Percentiles rank a stretch among this genome's conserved stretches.
Evolutionary conservation across 35 echinoderm and acorn worm genomes (phyloP).

Genomic region (Strongylocentrotus purpuratus): DNA sequence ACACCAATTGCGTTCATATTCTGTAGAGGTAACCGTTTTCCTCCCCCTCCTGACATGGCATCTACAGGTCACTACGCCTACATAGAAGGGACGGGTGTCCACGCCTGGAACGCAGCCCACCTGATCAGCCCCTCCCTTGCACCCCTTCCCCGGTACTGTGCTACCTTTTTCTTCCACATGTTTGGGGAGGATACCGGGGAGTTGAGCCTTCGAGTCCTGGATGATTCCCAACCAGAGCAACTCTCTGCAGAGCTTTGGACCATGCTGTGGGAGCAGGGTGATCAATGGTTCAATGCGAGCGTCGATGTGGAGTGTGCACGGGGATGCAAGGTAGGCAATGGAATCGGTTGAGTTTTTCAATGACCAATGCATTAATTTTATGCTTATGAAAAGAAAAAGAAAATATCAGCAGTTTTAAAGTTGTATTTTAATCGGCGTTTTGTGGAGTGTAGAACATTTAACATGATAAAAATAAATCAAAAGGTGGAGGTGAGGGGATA

Average conservation of each 20-base stretch:
- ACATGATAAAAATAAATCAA: no score
- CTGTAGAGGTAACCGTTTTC: background rate
- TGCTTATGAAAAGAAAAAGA: no score
- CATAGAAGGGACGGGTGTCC: slow-evolving; percentile 60
- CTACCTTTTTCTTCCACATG: slow-evolving; percentile 76
- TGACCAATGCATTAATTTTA: no score
- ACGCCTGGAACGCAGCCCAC: slow-evolving; percentile 46
- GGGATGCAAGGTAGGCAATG: slow-evolving; percentile 23
- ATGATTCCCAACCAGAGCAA: background rate
- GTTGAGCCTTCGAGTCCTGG: slow-evolving; percentile 48
- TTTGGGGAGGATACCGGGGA: slow-evolving; percentile 54
- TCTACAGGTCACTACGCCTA: slow-evolving; percentile 77
- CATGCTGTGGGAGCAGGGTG: slow-evolving; percentile 52
- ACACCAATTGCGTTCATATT: background rate
- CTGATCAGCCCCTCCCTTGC: slow-evolving; percentile 58
- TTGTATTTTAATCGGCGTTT: no score
- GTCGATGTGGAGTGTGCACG: background rate
- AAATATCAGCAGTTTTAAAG: no score
- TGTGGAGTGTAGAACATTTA: no score
- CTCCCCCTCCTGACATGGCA: background rate
- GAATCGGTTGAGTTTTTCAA: background rate
- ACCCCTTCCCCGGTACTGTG: slow-evolving; percentile 43
- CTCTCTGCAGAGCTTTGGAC: slow-evolving; percentile 46
- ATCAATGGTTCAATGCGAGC: slow-evolving; percentile 65
- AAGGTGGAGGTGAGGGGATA: no score